Base-by-base conservation (phyloP, 2,888 invertebrate genomes). In the Lacanobia wlatinum region DNA sequence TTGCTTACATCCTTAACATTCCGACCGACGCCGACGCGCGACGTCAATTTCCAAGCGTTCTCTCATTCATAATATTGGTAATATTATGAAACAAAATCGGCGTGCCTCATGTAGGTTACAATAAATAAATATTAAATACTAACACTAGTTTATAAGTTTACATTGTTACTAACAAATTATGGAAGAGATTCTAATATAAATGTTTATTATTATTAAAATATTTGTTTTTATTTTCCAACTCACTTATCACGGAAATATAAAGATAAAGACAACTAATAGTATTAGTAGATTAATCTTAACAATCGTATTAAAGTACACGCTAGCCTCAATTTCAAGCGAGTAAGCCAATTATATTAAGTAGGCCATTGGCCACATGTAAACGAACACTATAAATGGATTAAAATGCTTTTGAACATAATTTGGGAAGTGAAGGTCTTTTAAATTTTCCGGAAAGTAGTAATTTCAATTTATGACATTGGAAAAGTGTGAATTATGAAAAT, bases 271-370 rank as follows among this genome's bases (percentile, higher is more conserved):
- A 53, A 56, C 53, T 70, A 83, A 80, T 59, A 72, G 60, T 71
- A 78, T 82, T 77, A 87, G 59, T 84, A 72, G 56, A 77, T 77
- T 86, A 80, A 86, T 84, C 83, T 81, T 74, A 60, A 76, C 75
- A 84, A 87, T 87, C 70, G 77, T 70, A 83, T 86, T 85, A 86
- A 63, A 65, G 76, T 63, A 74, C 76, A 81, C 73, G 87, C 74
- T 75, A 84, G 76, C 81, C 84, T 83, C 84, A 80, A 84, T 82
- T 84, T 78, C 67, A 82, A 74, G 71, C 61, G 63, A 72, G 77
- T 84, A 85, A 88, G 84, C 87, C 89, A 87, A 88, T 88, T 87
- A 87, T 52, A 65, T 72, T 80, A 84, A 78, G 74, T 80, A 80
- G 73, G 71, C 21, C 73, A 73, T 76, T 76, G 73, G 55, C 65